Conservation (phyloP, 92 coral and sea anemone species). For the Chrysogorgia sp. region DNA sequence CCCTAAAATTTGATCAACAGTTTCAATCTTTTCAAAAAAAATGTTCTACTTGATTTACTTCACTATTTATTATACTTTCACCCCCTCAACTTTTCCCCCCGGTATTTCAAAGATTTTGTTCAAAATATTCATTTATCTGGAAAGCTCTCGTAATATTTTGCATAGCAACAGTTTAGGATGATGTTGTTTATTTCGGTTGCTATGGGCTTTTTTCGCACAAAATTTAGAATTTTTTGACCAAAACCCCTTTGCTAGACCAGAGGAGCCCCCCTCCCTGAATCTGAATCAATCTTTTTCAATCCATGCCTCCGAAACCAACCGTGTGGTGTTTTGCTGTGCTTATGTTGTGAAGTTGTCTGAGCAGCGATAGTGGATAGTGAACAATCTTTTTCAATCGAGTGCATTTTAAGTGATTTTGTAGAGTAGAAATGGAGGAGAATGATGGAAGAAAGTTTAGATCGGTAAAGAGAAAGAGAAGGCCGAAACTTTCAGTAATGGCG, state of each 20-base stretch:
- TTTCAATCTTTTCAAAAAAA: constrained; percentile 7
- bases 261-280: neutral
- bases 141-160: constrained; percentile 1
- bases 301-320: no score
- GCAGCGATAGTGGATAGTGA: neutral
- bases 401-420: neutral
- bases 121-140: constrained; percentile 24
- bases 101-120: constrained; percentile 12
- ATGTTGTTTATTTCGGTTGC: no score
- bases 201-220: no score
- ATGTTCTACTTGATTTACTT: neutral
- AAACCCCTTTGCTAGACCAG: constrained; percentile 10
- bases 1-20: no score
- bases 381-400: no score
- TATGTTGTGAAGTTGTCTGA: no score
- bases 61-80: constrained; percentile 4
- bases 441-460: no score
- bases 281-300: no score
- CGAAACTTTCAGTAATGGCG: no score
- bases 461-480: no score
- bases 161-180: constrained; percentile 25
- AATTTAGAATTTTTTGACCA: constrained; percentile 26
- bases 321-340: no score
- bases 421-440: neutral
- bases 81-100: neutral